Conservation (phyloP, 2,113 vertebrate genomes). For the Meleagris gallopavo region DNA sequence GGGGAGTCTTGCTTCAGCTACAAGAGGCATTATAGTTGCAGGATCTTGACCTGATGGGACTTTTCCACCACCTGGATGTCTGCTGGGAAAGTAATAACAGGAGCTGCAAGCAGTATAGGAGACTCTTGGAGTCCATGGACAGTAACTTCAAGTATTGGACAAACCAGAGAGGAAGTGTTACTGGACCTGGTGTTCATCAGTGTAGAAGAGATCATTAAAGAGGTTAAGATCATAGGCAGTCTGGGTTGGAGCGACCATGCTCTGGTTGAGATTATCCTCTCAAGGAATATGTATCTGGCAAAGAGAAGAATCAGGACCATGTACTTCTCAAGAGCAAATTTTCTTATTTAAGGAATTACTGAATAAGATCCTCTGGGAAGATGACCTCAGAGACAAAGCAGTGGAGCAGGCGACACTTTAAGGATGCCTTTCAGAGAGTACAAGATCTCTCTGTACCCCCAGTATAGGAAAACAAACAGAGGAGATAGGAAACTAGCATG, state of each 20-base stretch:
- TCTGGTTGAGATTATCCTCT: not conserved
- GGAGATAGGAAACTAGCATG: too few relatives aligned
- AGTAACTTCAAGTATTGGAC: not conserved
- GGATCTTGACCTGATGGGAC: not conserved
- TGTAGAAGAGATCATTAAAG: not conserved
- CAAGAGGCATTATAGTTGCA: not conserved
- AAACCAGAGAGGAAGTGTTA: not conserved
- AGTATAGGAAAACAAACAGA: too few relatives aligned
- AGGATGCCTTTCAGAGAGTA: too few relatives aligned
- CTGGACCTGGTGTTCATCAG: not conserved
- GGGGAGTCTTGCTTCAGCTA: not conserved
- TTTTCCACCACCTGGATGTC: not conserved
- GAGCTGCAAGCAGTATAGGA: not conserved
- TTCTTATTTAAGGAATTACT: too few relatives aligned
- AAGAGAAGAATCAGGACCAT: too few relatives aligned
- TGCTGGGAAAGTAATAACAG: not conserved
- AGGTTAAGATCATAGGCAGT: not conserved
- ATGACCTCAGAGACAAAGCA: too few relatives aligned
- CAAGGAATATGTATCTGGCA: not conserved
- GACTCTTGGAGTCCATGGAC: not conserved
- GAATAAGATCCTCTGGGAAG: too few relatives aligned
- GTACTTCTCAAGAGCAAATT: too few relatives aligned
- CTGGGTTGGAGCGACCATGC: not conserved
- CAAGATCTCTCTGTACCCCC: too few relatives aligned
- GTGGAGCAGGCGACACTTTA: too few relatives aligned